phyloP scores from a whole-genome alignment of 1,140 invertebrate species.

The Cydia splendana region DNA sequence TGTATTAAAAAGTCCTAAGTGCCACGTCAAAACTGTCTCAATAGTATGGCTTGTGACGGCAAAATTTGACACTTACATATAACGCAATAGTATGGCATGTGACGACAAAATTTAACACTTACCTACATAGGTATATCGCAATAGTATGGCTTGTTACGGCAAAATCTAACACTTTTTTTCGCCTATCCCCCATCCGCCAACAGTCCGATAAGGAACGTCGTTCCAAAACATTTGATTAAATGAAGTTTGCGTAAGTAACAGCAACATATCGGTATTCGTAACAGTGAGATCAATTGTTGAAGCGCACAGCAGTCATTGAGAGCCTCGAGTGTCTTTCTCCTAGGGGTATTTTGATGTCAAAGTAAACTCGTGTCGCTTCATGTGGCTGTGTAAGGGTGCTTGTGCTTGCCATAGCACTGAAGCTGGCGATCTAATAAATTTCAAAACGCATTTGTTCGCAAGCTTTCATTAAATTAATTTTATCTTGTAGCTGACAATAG shows the following conservation, averaged over 20 bases:
- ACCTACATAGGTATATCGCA: too few relatives aligned
- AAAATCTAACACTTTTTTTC: too few relatives aligned
- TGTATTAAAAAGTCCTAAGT: too few relatives aligned
- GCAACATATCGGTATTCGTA: not conserved
- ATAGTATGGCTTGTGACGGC: too few relatives aligned
- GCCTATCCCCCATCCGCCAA: too few relatives aligned
- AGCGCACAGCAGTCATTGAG: not conserved
- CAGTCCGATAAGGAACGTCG: too few relatives aligned
- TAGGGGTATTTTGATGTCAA: slow-evolving; percentile 31
- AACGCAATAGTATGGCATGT: too few relatives aligned
- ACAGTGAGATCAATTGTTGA: not conserved
- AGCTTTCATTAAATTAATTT: too few relatives aligned
- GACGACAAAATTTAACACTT: too few relatives aligned
- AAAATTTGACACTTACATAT: too few relatives aligned
- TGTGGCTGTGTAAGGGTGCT: not conserved
- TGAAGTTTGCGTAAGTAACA: not conserved
- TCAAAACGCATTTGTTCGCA: not conserved
- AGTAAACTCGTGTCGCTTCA: slow-evolving; percentile 25
- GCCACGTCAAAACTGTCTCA: too few relatives aligned
- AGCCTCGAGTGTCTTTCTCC: not conserved
- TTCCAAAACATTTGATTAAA: not conserved
- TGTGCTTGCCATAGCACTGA: not conserved
- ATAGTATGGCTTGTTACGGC: too few relatives aligned
- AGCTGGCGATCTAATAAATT: not conserved
- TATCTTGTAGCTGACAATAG: not conserved